These are phyloP conservation scores for Mus spretus DNA, from an alignment of 2,797 vertebrate genomes.

Conservation along the genomic window DNA sequence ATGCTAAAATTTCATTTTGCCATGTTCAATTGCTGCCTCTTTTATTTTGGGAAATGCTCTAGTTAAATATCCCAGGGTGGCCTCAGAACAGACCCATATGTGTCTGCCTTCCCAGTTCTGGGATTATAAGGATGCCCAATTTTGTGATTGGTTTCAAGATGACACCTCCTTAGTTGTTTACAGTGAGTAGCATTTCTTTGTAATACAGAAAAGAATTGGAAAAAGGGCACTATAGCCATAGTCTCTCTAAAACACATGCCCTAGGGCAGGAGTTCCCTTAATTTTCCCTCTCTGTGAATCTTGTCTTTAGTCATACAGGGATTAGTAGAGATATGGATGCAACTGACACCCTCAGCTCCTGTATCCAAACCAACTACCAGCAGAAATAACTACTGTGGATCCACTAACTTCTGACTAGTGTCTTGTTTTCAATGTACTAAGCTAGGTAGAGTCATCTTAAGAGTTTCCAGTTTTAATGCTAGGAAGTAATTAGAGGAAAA, in stretches of 20 bases:
- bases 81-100: not conserved
- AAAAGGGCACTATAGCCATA: not conserved
- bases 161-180: not conserved
- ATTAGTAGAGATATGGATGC: not conserved
- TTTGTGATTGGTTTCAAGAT: constrained; percentile 32
- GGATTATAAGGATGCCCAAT: not conserved
- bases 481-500: constrained; percentile 1
- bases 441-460: not conserved
- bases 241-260: not conserved
- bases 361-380: not conserved
- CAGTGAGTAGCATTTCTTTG: constrained; percentile 26
- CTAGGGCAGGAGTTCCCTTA: not conserved
- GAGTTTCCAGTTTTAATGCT: constrained; percentile 2
- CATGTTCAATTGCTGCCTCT: not conserved
- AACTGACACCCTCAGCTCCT: not conserved
- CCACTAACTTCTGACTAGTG: constrained; percentile 11
- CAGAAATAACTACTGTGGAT: constrained; percentile 8
- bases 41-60: not conserved
- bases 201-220: not conserved
- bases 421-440: constrained; percentile 17
- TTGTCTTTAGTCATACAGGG: not conserved
- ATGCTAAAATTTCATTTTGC: constrained; percentile 50
- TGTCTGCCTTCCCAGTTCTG: not conserved
- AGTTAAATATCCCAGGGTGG: not conserved
- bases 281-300: not conserved